phyloP scores from a whole-genome alignment of 2,797 vertebrate species.

The Premnoplex brunnescens region DNA sequence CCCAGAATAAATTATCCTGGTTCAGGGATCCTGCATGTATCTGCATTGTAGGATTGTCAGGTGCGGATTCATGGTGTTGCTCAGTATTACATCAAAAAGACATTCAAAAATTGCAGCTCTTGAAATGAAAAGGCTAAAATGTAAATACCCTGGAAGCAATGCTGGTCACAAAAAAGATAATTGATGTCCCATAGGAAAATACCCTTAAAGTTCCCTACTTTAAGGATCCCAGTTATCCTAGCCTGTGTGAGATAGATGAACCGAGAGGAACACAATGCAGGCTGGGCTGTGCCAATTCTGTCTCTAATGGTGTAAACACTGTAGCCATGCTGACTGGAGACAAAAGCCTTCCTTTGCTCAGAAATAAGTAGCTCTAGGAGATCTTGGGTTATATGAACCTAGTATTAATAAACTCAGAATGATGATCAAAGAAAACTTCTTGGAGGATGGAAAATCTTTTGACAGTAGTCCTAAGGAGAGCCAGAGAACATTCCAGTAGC shows the following conservation, averaged over 20 bases:
- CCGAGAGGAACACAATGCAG: neutral
- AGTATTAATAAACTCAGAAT: neutral
- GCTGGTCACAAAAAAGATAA: neutral
- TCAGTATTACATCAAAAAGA: neutral
- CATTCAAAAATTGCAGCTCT: accelerated
- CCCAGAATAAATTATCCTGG: neutral
- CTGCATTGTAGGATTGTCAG: neutral
- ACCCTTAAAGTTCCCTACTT: neutral
- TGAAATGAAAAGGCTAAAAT: neutral
- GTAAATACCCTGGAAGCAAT: neutral
- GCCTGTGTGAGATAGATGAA: neutral
- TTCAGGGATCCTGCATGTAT: neutral
- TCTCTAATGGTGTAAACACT: neutral
- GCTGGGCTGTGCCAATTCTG: neutral
- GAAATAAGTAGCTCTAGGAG: neutral
- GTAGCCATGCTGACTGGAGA: accelerated
- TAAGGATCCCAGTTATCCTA: neutral
- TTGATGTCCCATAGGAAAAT: neutral
- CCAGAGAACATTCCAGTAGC: neutral
- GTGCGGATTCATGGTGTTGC: accelerated
- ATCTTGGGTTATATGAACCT: neutral
- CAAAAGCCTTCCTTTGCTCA: neutral
- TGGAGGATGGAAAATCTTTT: neutral
- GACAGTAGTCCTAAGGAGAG: neutral
- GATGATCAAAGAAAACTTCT: neutral